Evolutionary conservation across 2,888 invertebrate species (phyloP), one percentile per base, ranked within the genome.

Genomic region (Trichopria drosophilae): DNA sequence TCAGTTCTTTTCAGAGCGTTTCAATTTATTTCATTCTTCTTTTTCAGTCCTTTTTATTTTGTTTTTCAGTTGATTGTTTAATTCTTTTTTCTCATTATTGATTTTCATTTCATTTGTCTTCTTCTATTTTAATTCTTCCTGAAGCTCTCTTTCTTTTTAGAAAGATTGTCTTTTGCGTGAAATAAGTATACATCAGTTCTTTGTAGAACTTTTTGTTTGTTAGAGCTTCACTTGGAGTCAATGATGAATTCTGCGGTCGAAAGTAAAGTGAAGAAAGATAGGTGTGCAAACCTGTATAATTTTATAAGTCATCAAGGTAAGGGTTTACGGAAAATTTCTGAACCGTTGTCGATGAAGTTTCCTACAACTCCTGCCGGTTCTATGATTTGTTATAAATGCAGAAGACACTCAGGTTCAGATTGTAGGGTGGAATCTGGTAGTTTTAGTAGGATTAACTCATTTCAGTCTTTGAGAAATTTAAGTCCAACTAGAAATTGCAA

Each of bases 371-470:
- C 15, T 13, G 32, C 16, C 13, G 32, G 10, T 10, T 32, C 15
- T 9, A 7, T 32, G 6, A 32, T 32, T 32, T 32, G 32, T 15
- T 32, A 32, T 13, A 32, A 32, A 32, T 32, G 32, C 32, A 32
- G 32, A 32, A 32, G 32, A 32, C 32, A 18, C 18, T 32, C 15
- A 13, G 5, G 10, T 32, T 15, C 32, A 9, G 15, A 4, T 32
- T 32, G 9, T 13, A 3, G 19, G 9, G 13, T 13, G 9, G 15
- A 15, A 32, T 32, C 32, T 32, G 32, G 4, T 9, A 13, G 13
- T 32, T 15, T 19, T 10, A 32, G 32, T 15, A n/a, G 6, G 10
- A 15, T 18, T 15, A 12, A 32, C n/a, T n/a, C n/a, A n/a, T n/a
- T n/a, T 32, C 9, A 15, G 9, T 32, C 32, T 9, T 10, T 32